These are phyloP conservation scores for Macrosiphum euphorbiae DNA, from an alignment of 2,888 invertebrate genomes.

Conservation along the genomic window DNA sequence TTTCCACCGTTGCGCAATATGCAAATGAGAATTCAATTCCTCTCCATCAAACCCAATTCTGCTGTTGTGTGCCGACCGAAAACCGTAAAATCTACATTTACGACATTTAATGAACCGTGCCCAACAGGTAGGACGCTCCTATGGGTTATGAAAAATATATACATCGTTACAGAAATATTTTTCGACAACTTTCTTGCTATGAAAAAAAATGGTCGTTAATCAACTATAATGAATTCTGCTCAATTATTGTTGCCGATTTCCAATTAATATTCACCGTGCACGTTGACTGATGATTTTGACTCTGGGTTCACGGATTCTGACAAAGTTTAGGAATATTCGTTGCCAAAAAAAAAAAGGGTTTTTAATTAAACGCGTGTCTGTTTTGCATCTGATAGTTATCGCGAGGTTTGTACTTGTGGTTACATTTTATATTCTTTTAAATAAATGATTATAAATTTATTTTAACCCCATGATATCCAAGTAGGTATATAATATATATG, in stretches of 20 bases:
- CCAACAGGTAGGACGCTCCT: conserved; percentile 1
- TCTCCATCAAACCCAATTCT: background rate
- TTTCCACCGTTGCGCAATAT: conserved; percentile 28
- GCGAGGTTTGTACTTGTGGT: background rate
- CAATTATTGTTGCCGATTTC: conserved; percentile 1
- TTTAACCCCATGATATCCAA: background rate
- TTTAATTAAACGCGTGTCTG: conserved; percentile 25
- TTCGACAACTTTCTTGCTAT: no score
- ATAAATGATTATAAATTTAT: background rate
- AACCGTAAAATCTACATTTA: conserved; percentile 14
- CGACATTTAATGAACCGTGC: conserved; percentile 32
- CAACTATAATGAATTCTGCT: conserved; percentile 7
- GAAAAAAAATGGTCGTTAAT: background rate
- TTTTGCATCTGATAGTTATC: background rate
- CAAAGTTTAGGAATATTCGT: conserved; percentile 2
- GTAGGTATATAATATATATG: background rate
- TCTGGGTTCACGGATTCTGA: background rate
- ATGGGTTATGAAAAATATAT: background rate
- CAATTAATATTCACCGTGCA: conserved; percentile 36
- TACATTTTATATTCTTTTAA: background rate
- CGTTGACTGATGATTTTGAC: background rate
- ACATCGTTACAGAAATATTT: conserved; percentile 29
- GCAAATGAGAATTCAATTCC: conserved; percentile 31
- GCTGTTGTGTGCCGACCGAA: background rate
- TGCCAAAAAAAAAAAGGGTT: background rate